Base-by-base conservation (phyloP, 2,797 vertebrate genomes). In the Spinus olivaceus region DNA sequence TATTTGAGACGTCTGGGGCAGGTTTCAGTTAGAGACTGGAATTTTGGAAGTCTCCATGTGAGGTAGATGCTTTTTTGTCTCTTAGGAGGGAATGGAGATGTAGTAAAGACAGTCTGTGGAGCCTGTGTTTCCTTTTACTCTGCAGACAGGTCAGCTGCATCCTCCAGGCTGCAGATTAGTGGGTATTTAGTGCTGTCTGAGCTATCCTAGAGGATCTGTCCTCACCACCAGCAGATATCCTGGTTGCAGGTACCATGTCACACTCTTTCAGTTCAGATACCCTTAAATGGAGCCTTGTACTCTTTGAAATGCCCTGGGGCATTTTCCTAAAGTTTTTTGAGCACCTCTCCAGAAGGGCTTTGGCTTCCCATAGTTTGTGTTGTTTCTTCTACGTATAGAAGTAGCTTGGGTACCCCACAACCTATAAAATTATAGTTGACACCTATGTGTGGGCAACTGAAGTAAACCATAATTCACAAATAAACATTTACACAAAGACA, bases 1-100 rank as follows among this genome's bases (percentile, higher is more conserved):
- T 90, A 96, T 96, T 84, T 90, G 83, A 54, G 59, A 70, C 60
- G 86, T 95, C 86, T 95, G 71, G 44, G 25, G 28, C 16, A 94
- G 44, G 23, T 51, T 39, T 85, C 84, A 73, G 92, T 63, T 56
- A 80, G 53, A 91, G 86, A 80, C 44, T 85, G 81, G 87, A 92
- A 93, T 82, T 93, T 94, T 92, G 81, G 71, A 82, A 92, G 59
- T 59, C 56, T 65, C 27, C 41, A 39, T 39, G 42, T 51, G 66
- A 79, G 25, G 32, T 17, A 63, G 39, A 49, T 54, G 6, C 3
- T 88, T 89, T 63, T 59, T 33, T 88, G 6, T 42, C 83, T 82
- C 64, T 79, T 69, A 82, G 64, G 32, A 66, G 42, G 23, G 39
- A 76, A 70, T 46, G 27, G 41, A 70, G 66, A 76, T 51, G 32